A percentile compares a stretch with the other conserved stretches of the same genome.
Conservation (phyloP, 2,888 invertebrate species). For the Eupithecia dodoneata region DNA sequence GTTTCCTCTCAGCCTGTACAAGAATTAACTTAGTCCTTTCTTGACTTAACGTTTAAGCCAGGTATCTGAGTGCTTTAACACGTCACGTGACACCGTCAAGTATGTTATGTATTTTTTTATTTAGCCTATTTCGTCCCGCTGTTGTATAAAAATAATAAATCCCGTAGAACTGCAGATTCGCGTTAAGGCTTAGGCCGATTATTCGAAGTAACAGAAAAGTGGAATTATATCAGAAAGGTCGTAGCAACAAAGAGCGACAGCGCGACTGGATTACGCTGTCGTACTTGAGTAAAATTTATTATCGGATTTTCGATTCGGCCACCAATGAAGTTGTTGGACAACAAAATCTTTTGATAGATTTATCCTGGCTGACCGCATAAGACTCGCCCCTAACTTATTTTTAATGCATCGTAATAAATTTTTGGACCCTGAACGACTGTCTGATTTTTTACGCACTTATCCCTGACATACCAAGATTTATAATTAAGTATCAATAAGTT, state of each 20-base stretch:
- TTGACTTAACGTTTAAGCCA: neutral
- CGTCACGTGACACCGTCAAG: slow-evolving; percentile 6
- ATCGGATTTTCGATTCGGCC: slow-evolving; percentile 84
- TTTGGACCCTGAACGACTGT: slow-evolving; percentile 62
- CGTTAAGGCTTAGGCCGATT: slow-evolving; percentile 71
- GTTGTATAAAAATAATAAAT: slow-evolving; percentile 56
- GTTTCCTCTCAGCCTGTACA: neutral
- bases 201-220: slow-evolving; percentile 79
- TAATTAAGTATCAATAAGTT: slow-evolving; percentile 30
- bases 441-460: slow-evolving; percentile 59
- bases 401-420: slow-evolving; percentile 79
- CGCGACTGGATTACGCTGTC: slow-evolving; percentile 83
- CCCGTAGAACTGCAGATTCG: slow-evolving; percentile 61
- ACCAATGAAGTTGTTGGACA: slow-evolving; percentile 84
- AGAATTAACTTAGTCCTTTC: neutral
- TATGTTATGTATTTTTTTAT: slow-evolving; percentile 1
- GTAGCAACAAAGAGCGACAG: slow-evolving; percentile 80
- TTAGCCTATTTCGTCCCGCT: too few species aligned
- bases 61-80: neutral
- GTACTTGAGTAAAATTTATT: slow-evolving; percentile 84
- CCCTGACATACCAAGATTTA: slow-evolving; percentile 29
- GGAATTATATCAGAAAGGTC: slow-evolving; percentile 79
- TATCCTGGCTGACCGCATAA: slow-evolving; percentile 83
- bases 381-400: slow-evolving; percentile 77
- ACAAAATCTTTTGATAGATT: slow-evolving; percentile 85